These are phyloP conservation scores for Diarsia rubi DNA, from an alignment of 2,888 invertebrate species.

Conservation along the genomic window DNA sequence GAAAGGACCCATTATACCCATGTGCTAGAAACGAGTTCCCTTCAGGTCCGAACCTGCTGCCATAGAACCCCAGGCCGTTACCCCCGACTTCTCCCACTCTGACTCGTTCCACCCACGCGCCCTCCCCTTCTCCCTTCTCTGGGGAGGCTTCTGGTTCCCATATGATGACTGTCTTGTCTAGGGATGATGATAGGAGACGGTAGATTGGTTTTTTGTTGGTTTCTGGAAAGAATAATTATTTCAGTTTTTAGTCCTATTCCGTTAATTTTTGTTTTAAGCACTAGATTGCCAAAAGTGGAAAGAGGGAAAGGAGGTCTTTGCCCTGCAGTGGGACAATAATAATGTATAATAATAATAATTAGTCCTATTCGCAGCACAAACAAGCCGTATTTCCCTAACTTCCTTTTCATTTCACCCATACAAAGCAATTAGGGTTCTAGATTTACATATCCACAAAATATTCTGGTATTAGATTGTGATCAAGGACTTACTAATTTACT, in stretches of 20 bases:
- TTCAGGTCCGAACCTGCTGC: slow-evolving; percentile 94
- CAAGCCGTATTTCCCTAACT: not conserved
- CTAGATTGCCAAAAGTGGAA: no score
- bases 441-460: not conserved
- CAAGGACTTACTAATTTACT: not conserved
- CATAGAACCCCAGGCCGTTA: slow-evolving; percentile 98
- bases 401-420: not conserved
- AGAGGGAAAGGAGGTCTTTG: no score
- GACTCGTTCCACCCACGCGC: slow-evolving; percentile 95
- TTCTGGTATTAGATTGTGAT: not conserved
- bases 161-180: slow-evolving; percentile 97
- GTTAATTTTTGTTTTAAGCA: no score
- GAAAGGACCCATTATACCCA: slow-evolving; percentile 98
- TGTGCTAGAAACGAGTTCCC: slow-evolving; percentile 95
- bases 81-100: slow-evolving; percentile 98
- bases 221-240: slow-evolving; percentile 27
- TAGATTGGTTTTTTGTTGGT: slow-evolving; percentile 72
- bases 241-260: not conserved
- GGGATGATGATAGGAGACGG: slow-evolving; percentile 95
- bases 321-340: no score
- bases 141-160: slow-evolving; percentile 93
- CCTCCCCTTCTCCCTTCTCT: slow-evolving; percentile 69
- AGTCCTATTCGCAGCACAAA: not conserved
- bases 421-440: not conserved
- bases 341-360: not conserved